Evolutionary conservation across 2,888 invertebrate genomes (phyloP).

Genomic region (Cheilosia scutellata): DNA sequence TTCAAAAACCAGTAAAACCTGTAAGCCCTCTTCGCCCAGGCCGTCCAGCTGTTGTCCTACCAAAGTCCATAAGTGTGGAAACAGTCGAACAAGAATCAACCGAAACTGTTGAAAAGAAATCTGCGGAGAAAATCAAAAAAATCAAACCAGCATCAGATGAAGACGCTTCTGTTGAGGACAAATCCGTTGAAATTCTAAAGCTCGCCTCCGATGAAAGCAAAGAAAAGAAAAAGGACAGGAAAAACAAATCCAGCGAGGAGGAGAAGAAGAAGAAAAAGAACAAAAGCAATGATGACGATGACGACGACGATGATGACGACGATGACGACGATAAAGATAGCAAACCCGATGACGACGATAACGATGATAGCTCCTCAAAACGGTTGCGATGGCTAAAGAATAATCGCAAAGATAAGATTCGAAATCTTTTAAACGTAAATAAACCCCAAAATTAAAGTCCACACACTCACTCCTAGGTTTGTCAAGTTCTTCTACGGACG

Average conservation of each 20-base stretch:
- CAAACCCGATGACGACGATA: constrained; percentile 20
- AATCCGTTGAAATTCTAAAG: neutral
- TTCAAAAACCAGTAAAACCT: neutral
- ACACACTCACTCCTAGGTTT: constrained; percentile 5
- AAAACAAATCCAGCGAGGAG: constrained; percentile 15
- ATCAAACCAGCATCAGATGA: constrained; percentile 1
- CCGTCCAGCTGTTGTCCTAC: neutral
- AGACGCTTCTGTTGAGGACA: constrained; percentile 30
- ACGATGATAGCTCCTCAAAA: constrained; percentile 20
- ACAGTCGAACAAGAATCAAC: constrained; percentile 9
- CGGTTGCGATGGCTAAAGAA: constrained; percentile 1
- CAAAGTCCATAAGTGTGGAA: constrained; percentile 13
- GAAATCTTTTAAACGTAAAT: neutral
- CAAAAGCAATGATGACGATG: constrained; percentile 14
- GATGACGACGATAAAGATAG: constrained; percentile 33
- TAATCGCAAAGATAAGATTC: constrained; percentile 2
- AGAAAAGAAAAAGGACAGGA: constrained; percentile 15
- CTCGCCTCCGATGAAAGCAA: neutral
- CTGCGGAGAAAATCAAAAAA: neutral
- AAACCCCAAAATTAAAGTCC: neutral
- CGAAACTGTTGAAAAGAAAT: neutral
- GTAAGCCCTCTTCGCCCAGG: neutral
- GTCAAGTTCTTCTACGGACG: neutral
- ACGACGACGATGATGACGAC: constrained; percentile 41
- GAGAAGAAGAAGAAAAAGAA: constrained; percentile 18